These are phyloP conservation scores for Limonius californicus DNA, from an alignment of 1,140 invertebrate genomes.

Conservation along the genomic window DNA sequence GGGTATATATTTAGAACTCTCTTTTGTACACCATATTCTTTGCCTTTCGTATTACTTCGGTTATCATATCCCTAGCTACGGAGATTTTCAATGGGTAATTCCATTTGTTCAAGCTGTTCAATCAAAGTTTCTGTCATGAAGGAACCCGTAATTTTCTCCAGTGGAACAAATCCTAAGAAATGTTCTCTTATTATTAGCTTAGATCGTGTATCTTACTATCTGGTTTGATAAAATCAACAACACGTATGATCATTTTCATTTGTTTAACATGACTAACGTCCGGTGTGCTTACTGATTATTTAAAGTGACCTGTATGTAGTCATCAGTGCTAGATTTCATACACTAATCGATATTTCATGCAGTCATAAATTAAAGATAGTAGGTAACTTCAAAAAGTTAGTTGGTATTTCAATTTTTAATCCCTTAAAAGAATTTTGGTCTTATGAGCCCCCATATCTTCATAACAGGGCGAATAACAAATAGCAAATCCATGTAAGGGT, in stretches of 20 bases:
- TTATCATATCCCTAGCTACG: slow-evolving; percentile 40
- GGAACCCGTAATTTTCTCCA: neutral
- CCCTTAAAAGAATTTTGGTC: too few relatives aligned
- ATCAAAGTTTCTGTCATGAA: neutral
- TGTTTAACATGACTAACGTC: slow-evolving; percentile 47
- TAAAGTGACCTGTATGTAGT: too few relatives aligned
- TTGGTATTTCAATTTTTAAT: too few relatives aligned
- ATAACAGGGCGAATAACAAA: too few relatives aligned
- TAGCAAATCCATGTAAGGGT: too few relatives aligned
- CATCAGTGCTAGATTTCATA: too few relatives aligned
- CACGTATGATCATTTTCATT: slow-evolving; percentile 40
- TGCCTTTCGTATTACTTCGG: slow-evolving; percentile 37
- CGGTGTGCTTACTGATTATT: too few relatives aligned
- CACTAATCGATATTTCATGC: too few relatives aligned
- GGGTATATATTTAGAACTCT: slow-evolving; percentile 20
- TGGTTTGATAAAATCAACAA: slow-evolving; percentile 33
- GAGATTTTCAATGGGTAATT: slow-evolving; percentile 20
- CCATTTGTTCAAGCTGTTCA: neutral
- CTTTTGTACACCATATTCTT: slow-evolving; percentile 20
- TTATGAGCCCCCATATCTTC: too few relatives aligned
- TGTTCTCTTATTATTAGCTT: neutral
- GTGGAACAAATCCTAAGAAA: slow-evolving; percentile 9
- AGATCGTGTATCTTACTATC: neutral
- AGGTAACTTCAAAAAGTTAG: too few relatives aligned
- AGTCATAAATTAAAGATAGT: too few relatives aligned